Conservation (phyloP, 2,113 vertebrate species). For the Xiphias gladius region DNA sequence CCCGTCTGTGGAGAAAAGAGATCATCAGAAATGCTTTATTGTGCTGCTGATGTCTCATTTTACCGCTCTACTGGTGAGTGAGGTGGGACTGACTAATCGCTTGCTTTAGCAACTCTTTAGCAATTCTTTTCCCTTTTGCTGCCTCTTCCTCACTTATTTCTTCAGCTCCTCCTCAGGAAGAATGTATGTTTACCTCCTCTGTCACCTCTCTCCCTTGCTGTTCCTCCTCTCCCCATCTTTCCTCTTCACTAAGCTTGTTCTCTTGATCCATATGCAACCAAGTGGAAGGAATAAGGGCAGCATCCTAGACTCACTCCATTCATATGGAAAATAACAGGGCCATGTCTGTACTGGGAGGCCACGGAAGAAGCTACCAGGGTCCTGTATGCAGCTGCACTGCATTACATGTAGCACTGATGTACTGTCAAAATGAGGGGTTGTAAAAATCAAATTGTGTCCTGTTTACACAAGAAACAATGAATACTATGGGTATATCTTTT, state of each 20-base stretch:
- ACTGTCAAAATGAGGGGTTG: background rate
- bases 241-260: slow-evolving; percentile 45
- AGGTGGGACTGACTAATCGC: background rate
- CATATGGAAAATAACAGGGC: slow-evolving; percentile 49
- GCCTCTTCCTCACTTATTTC: background rate
- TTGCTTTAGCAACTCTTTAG: slow-evolving; percentile 2
- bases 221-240: slow-evolving; percentile 27
- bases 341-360: slow-evolving; percentile 7
- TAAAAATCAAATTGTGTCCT: background rate
- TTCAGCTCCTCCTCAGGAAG: slow-evolving; percentile 1
- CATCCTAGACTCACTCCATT: slow-evolving; percentile 24
- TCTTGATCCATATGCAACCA: slow-evolving; percentile 40
- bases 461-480: background rate
- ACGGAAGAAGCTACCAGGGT: slow-evolving; percentile 36
- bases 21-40: slow-evolving; percentile 19
- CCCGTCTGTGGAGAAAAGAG: slow-evolving; percentile 40
- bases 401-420: background rate
- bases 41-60: slow-evolving; percentile 64
- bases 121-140: background rate
- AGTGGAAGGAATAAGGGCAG: slow-evolving; percentile 41
- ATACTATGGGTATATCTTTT: background rate
- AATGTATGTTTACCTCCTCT: background rate
- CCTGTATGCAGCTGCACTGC: slow-evolving; percentile 18
- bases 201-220: background rate
- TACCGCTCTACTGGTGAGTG: slow-evolving; percentile 34